Base-by-base conservation (phyloP, 2,797 vertebrate genomes). In the Potorous gilbertii region DNA sequence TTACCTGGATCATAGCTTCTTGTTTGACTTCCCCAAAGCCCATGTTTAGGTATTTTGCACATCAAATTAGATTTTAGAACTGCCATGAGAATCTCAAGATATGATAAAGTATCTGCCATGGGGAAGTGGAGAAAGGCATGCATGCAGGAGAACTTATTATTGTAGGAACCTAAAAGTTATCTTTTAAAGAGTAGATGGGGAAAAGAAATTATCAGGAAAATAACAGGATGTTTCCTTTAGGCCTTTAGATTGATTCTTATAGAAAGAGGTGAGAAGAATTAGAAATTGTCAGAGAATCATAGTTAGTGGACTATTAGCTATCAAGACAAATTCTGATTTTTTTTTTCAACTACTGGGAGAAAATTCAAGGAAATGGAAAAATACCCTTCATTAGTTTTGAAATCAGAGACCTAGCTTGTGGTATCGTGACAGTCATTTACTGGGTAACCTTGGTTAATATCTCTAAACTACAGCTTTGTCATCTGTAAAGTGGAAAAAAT, bases 1-100 rank as follows among this genome's bases (percentile, higher is more conserved):
- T 40, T 5, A 74, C 16, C 16, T 74, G 18, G 14, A 74, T 74
- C 4, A 6, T 16, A 0, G 0, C 0, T 1, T 52, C 31, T 18
- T 14, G 8, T 0, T 3, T 34, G 1, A 46, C 9, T 27, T 0
- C 10, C 0, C 1, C 1, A 3, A 1, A 0, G 3, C 5, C 31
- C 5, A 54, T 12, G 13, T 91, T 1, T 40, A n/a, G 6, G 13
- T 0, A 16, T 4, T 27, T 29, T 0, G 10, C 0, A 0, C 27
- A 9, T 46, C 0, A n/a, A 40, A 40, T 40, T 14, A 0, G 0
- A 21, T 10, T 34, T 55, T 11, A 34, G 31, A 11, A 0, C 5
- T 8, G 92, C 52, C 29, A 24, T 81, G 66, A 81, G 66, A 46
- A 81, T 4, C 34, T 24, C 6, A 4, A 59, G 54, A 11, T 34